A percentile compares a stretch with the other conserved stretches of the same genome.
Conservation (phyloP, 1,140 invertebrate genomes). For the Drosophila athabasca region DNA sequence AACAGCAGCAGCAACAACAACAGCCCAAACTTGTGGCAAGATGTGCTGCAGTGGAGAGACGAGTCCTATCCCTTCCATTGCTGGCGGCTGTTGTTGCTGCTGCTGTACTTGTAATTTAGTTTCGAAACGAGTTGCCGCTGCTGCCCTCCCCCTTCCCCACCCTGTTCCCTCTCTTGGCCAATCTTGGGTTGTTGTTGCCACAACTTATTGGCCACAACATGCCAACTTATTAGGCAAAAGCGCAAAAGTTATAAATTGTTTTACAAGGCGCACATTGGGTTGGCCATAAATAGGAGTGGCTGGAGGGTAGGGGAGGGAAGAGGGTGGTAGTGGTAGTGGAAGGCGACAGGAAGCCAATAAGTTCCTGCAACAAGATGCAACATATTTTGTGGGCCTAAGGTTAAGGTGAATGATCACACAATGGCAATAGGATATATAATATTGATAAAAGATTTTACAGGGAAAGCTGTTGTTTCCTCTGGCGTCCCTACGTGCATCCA, state of each 20-base stretch:
- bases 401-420: constrained; percentile 15
- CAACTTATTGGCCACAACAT: constrained; percentile 81
- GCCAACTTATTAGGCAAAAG: constrained; percentile 80
- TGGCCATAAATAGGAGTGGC: constrained; percentile 53
- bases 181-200: constrained; percentile 40
- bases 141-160: constrained; percentile 10
- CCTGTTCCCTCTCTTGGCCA: too few species aligned
- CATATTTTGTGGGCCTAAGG: constrained; percentile 12
- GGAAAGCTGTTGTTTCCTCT: too few species aligned
- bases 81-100: constrained; percentile 39
- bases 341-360: constrained; percentile 59
- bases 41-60: constrained; percentile 27
- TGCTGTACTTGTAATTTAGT: constrained; percentile 70
- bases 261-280: constrained; percentile 75
- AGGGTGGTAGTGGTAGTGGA: constrained; percentile 4
- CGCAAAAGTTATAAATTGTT: constrained; percentile 81
- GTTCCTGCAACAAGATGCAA: constrained; percentile 33
- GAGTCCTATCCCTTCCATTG: constrained; percentile 11
- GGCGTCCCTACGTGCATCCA: too few species aligned
- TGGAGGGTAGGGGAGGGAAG: too few species aligned
- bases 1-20: constrained; percentile 17
- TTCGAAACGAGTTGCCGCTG: constrained; percentile 54
- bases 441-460: not conserved
- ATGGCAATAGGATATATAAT: too few species aligned
- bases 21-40: constrained; percentile 50